Base-by-base conservation (phyloP, 2,797 vertebrate genomes). In the Lepus townsendii region DNA sequence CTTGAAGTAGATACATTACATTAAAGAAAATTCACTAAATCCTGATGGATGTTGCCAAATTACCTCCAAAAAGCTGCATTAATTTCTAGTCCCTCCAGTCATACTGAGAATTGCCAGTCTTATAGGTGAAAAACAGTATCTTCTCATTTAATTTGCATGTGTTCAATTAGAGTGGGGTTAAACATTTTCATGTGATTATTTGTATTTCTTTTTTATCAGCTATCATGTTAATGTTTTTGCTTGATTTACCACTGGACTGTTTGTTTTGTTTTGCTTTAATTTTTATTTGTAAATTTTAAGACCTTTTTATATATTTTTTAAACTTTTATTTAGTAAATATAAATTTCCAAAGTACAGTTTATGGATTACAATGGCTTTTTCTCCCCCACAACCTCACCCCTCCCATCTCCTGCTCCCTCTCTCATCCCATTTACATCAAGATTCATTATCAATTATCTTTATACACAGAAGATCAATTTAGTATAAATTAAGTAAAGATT, bases 111-210 rank as follows among this genome's bases (percentile, higher is more conserved):
- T 91, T 94, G 63, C 63, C 69, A 71, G 27, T 91, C 78, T 89
- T 83, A 89, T 35, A 91, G 57, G 73, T 94, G 80, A 82, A 94
- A 93, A 93, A 76, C 66, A 24, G 9, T 65, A n/a, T 93, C 54
- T 88, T 91, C 24, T 93, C 12, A 77, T 80, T 83, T 71, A 93
- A 87, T 94, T 77, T 93, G 42, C 63, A 57, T 92, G 7, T 62
- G 79, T 91, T 88, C 92, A 62, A 8, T 71, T 93, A 90, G 47
- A 96, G 54, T 89, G 27, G 94, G 13, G 13, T 79, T 87, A 94
- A 89, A 69, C 27, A 57, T 84, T 91, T 92, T 91, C n/a, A n/a
- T 83, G 26, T 77, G 32, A 71, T 93, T 84, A 66, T 75, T 93
- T 95, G 65, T 93, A 27, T 5, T 77, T 80, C 68, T 95, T 88